Percentiles rank a stretch among this genome's conserved stretches.
phyloP scores from a whole-genome alignment of 2,113 vertebrate species.

The Centropus bengalensis region DNA sequence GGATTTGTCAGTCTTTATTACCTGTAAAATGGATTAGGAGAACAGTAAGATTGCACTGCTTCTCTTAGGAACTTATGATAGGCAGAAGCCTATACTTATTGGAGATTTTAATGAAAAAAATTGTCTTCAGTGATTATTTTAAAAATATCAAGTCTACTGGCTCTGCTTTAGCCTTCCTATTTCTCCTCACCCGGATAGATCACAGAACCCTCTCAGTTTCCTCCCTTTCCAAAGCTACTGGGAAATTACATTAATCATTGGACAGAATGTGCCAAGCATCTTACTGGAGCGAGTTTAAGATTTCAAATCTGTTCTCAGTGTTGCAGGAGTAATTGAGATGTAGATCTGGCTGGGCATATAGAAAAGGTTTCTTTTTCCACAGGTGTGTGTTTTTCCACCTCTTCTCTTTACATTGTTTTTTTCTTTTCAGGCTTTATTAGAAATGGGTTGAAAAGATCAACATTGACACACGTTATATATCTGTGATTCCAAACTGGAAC shows the following conservation, averaged over 20 bases:
- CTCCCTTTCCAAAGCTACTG: background rate
- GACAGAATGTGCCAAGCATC: background rate
- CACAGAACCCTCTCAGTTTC: background rate
- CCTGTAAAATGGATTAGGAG: constrained; percentile 47
- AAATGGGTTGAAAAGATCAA: constrained; percentile 36
- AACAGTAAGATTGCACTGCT: background rate
- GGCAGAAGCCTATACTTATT: background rate
- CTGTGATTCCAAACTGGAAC: background rate
- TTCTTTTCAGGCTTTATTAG: constrained; percentile 25
- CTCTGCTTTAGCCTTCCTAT: background rate
- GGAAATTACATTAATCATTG: background rate
- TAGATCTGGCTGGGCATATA: constrained; percentile 12
- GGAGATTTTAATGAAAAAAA: constrained; percentile 17
- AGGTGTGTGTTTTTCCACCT: constrained; percentile 7
- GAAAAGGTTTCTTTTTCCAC: constrained; percentile 22
- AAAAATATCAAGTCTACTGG: background rate
- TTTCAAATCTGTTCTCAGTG: constrained; percentile 14
- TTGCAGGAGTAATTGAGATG: constrained; percentile 42
- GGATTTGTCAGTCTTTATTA: constrained; percentile 58
- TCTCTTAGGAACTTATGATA: background rate
- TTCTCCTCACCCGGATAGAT: background rate
- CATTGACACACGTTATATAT: background rate
- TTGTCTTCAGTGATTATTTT: constrained; percentile 1
- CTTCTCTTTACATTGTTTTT: background rate
- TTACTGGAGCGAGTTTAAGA: background rate